These are phyloP conservation scores for Neocrepidodera transversa DNA, from an alignment of 2,888 invertebrate species.

Conservation along the genomic window DNA sequence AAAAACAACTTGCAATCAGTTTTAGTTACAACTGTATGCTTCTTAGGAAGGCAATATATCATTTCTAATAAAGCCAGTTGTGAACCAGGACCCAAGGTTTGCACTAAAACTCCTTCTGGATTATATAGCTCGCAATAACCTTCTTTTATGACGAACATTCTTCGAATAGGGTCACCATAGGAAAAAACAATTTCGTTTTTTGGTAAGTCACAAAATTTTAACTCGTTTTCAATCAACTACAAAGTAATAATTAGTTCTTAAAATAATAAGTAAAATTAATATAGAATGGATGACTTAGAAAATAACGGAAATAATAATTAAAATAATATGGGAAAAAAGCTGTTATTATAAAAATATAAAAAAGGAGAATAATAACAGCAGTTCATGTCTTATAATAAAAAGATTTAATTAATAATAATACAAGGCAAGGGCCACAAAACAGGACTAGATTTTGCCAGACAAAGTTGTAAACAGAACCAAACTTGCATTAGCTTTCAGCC, in stretches of 20 bases:
- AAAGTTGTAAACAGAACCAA: too few relatives aligned
- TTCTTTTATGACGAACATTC: constrained; percentile 26
- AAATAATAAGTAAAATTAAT: too few relatives aligned
- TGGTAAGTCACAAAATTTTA: constrained; percentile 21
- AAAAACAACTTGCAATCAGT: constrained; percentile 64
- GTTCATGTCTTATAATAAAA: too few relatives aligned
- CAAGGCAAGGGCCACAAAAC: too few relatives aligned
- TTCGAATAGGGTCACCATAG: constrained; percentile 28
- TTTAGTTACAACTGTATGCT: constrained; percentile 62
- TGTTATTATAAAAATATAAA: too few relatives aligned
- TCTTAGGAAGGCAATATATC: constrained; percentile 63
- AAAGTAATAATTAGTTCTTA: too few relatives aligned
- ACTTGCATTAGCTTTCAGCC: too few relatives aligned
- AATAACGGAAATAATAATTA: neutral
- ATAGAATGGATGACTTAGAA: too few relatives aligned
- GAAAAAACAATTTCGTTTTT: constrained; percentile 28
- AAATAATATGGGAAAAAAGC: too few relatives aligned
- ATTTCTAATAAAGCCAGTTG: constrained; percentile 63
- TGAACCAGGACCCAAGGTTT: constrained; percentile 26
- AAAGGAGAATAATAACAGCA: too few relatives aligned
- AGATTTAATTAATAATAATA: too few relatives aligned
- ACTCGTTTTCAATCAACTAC: constrained; percentile 31
- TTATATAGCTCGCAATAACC: constrained; percentile 32
- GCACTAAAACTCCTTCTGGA: constrained; percentile 17
- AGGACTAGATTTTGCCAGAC: too few relatives aligned